Evolutionary conservation across 2,113 vertebrate genomes (phyloP).

Genomic region (Cercocebus atys): DNA sequence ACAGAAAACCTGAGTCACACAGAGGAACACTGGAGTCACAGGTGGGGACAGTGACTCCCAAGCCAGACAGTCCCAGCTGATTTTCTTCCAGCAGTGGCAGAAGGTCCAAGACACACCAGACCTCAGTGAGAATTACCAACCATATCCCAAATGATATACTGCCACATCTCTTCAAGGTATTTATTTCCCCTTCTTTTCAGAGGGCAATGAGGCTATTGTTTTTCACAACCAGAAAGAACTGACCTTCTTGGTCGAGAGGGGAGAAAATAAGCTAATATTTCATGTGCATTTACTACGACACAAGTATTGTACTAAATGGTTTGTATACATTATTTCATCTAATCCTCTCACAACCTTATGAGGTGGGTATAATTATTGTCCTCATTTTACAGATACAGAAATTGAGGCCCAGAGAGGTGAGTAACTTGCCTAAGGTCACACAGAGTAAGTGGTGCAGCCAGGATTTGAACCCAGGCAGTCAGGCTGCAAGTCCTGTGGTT

Average conservation of each 20-base stretch:
- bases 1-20: neutral
- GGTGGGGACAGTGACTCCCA: neutral
- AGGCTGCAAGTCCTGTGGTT: neutral
- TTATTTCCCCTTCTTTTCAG: neutral
- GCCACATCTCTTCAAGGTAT: neutral
- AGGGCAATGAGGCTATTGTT: neutral
- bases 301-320: neutral
- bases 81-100: neutral
- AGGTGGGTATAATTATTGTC: neutral
- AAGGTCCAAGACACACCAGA: neutral
- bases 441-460: neutral
- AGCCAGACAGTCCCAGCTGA: neutral
- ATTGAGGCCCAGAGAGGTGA: neutral
- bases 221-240: neutral
- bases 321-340: neutral
- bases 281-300: neutral
- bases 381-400: neutral
- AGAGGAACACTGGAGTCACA: neutral
- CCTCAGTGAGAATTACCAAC: neutral
- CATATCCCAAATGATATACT: accelerated
- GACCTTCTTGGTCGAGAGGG: neutral
- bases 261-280: neutral
- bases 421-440: neutral
- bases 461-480: neutral
- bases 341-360: neutral